A percentile compares a stretch with the other conserved stretches of the same genome.
Conservation (phyloP, 2,797 vertebrate genomes). For the Ataeniobius toweri region DNA sequence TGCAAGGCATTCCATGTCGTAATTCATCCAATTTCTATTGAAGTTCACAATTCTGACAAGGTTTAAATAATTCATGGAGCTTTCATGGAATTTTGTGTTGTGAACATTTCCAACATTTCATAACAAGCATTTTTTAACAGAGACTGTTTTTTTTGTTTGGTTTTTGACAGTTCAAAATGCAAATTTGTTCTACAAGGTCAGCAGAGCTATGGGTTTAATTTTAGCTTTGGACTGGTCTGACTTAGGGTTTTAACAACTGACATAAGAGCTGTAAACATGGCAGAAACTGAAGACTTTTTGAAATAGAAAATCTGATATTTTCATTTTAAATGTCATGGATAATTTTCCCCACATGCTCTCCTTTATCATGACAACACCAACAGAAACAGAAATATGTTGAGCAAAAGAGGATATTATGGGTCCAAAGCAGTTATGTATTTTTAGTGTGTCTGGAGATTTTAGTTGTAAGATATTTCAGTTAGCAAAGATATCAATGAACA, state of each 20-base stretch:
- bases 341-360: slow-evolving; percentile 53
- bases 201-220: slow-evolving; percentile 5
- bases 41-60: slow-evolving; percentile 16
- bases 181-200: slow-evolving; percentile 2
- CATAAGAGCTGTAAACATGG: not conserved
- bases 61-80: slow-evolving; percentile 27
- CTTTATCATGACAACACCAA: slow-evolving; percentile 59
- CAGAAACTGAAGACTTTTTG: not conserved
- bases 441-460: slow-evolving; percentile 7
- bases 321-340: slow-evolving; percentile 54
- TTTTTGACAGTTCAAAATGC: not conserved
- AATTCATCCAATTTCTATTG: not conserved
- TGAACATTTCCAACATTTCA: not conserved
- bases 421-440: slow-evolving; percentile 26
- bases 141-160: too few species aligned
- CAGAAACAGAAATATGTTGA: slow-evolving; percentile 33
- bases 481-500: slow-evolving; percentile 16
- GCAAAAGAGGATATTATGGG: slow-evolving; percentile 26
- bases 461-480: slow-evolving; percentile 29
- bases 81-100: slow-evolving; percentile 12
- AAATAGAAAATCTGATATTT: slow-evolving; percentile 19
- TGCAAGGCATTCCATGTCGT: too few species aligned
- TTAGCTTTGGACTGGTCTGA: not conserved
- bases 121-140: too few species aligned
- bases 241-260: slow-evolving; percentile 11